These are phyloP conservation scores for Sepiola atlantica DNA, from an alignment of 2,888 invertebrate species.

Conservation along the genomic window DNA sequence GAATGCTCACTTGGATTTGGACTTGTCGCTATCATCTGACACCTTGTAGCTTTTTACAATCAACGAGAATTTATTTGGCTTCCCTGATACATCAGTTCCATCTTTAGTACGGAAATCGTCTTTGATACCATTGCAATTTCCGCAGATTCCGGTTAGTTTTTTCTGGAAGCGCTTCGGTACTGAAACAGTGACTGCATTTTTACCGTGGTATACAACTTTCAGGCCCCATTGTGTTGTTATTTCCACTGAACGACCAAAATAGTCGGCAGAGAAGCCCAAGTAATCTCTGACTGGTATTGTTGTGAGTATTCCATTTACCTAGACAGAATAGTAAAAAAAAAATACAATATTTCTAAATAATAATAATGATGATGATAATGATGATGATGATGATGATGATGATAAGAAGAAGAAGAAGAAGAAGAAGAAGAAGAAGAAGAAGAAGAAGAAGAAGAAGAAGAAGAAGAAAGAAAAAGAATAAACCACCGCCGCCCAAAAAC, in stretches of 20 bases:
- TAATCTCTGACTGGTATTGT: neutral
- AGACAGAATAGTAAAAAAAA: constrained; percentile 43
- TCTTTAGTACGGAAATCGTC: constrained; percentile 55
- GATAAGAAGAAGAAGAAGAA: too few relatives aligned
- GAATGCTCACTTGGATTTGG: neutral
- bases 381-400: too few relatives aligned
- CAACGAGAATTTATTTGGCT: constrained; percentile 49
- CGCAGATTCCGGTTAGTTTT: constrained; percentile 57
- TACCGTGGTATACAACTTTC: constrained; percentile 56
- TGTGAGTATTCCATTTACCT: neutral
- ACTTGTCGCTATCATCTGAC: constrained; percentile 54
- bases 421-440: too few relatives aligned
- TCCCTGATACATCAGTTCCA: constrained; percentile 52
- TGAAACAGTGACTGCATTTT: constrained; percentile 52
- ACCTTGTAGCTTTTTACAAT: constrained; percentile 56
- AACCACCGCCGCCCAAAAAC: too few relatives aligned
- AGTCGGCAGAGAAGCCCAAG: constrained; percentile 48
- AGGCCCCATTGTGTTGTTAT: constrained; percentile 54
- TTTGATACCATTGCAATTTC: constrained; percentile 57
- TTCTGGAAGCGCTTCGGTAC: constrained; percentile 51
- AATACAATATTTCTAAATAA: neutral
- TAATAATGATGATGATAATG: too few relatives aligned
- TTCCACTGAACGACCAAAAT: constrained; percentile 50
- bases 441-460: too few relatives aligned
- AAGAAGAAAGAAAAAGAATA: too few relatives aligned